Evolutionary conservation across 37 sponge, comb jelly and placozoan species (phyloP), one percentile per base, ranked within the genome.

Genomic region (Aphrocallistes beatrix): DNA sequence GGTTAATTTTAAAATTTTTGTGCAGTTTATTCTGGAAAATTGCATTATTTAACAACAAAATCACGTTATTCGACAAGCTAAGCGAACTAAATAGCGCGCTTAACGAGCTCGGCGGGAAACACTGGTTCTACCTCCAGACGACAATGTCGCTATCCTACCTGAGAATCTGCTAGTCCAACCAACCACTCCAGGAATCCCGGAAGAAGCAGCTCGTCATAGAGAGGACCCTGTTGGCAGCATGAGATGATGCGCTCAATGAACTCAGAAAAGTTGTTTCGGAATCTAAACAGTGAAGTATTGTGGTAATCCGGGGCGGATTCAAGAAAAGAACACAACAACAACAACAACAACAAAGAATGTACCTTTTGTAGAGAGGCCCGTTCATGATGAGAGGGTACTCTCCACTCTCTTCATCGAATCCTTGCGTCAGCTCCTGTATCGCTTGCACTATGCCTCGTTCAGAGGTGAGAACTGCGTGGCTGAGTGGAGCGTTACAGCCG

Each of bases 171-270:
- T 51, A 94, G 87, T 9, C 89, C 91, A 1, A 94, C 87, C 25
- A 94, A 83, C 97, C 97, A 97, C 8, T 87, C 69, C 30, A 94
- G 84, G 50, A 97, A 87, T 0, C 92, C 90, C 50, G 91, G 95
- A 69, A 97, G 83, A 86, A 97, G 87, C 85, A 91, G 91, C 69
- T 91, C 97, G 60, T 97, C 97, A 45, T 92, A 94, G 1, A 97
- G 83, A 13, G 90, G 90, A 38, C 87, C 90, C 85, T 94, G 88
- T 75, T 91, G 90, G 37, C 90, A 91, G 39, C 90, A 88, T 28
- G 69, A 83, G 34, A 97, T 83, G 50, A 96, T 25, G 1, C 82
- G 83, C 51, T 90, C 87, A 1, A 96, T 85, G 85, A 97, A 93
- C 83, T 94, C 94, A 10, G 39, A 40, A 34, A 94, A 91, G 36